A percentile compares a stretch with the other conserved stretches of the same genome.
phyloP scores from a whole-genome alignment of 2,888 invertebrate species.

The Stenodera caucasica region DNA sequence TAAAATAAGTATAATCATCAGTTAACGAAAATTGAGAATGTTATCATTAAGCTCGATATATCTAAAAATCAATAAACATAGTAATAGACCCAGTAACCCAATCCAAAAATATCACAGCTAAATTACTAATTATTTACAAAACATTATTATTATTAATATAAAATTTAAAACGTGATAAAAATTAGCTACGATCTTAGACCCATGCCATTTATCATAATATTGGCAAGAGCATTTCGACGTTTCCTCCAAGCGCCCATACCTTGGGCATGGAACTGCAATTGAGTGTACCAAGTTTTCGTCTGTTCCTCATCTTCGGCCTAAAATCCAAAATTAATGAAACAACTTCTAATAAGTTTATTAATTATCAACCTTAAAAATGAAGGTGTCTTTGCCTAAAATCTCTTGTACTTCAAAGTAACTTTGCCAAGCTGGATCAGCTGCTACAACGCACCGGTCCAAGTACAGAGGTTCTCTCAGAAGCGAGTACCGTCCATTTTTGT shows the following conservation, averaged over 20 bases:
- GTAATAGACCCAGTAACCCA: constrained; percentile 41
- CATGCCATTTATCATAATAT: constrained; percentile 95
- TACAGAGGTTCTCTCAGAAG: constrained; percentile 87
- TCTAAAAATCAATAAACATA: constrained; percentile 7
- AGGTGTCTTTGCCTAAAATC: constrained; percentile 88
- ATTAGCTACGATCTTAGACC: constrained; percentile 50
- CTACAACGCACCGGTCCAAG: constrained; percentile 88
- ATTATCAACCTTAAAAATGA: constrained; percentile 83
- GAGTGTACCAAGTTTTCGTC: constrained; percentile 87
- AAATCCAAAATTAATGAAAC: constrained; percentile 40
- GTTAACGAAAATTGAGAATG: neutral
- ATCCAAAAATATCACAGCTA: constrained; percentile 58
- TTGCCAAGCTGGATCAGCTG: constrained; percentile 86
- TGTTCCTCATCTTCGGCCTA: constrained; percentile 87
- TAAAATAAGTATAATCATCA: constrained; percentile 1
- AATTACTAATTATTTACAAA: constrained; percentile 53
- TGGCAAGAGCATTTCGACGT: constrained; percentile 90
- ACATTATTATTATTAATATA: constrained; percentile 11
- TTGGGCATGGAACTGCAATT: constrained; percentile 87
- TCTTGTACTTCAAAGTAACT: constrained; percentile 96
- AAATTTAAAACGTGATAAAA: constrained; percentile 18
- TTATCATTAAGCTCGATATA: constrained; percentile 1
- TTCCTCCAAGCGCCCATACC: constrained; percentile 92
- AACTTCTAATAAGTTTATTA: constrained; percentile 11
- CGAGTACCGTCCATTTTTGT: constrained; percentile 86